Evolutionary conservation across 1,140 invertebrate genomes (phyloP).

Genomic region (Plectus sambesii): DNA sequence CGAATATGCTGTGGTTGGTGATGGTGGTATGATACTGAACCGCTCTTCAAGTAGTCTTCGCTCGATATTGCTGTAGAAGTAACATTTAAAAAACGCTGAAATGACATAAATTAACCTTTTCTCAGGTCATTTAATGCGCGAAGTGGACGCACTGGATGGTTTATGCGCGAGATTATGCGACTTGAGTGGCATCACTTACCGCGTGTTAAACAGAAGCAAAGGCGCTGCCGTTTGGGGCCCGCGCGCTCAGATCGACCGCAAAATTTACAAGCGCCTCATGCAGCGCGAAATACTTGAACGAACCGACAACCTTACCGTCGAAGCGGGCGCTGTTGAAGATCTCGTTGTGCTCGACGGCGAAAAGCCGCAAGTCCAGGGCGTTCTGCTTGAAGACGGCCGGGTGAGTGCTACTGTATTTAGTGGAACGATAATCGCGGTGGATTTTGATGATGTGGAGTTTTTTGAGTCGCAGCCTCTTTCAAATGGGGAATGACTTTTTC

Average conservation of each 20-base stretch:
- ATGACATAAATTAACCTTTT: too few relatives aligned
- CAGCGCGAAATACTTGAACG: slow-evolving; percentile 51
- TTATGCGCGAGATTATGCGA: slow-evolving; percentile 71
- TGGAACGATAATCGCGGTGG: slow-evolving; percentile 4
- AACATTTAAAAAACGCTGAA: too few relatives aligned
- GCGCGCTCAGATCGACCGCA: slow-evolving; percentile 76
- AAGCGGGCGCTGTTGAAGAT: slow-evolving; percentile 69
- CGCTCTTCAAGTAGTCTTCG: too few relatives aligned
- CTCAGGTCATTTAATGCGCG: too few relatives aligned
- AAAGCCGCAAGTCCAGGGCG: slow-evolving; percentile 49
- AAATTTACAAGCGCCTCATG: slow-evolving; percentile 67
- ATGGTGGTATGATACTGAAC: too few relatives aligned
- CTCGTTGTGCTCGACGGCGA: slow-evolving; percentile 54
- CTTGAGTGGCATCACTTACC: slow-evolving; percentile 52
- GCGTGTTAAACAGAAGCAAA: slow-evolving; percentile 62
- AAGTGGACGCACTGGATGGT: slow-evolving; percentile 83
- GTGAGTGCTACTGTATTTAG: slow-evolving; percentile 9
- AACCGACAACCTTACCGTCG: slow-evolving; percentile 60
- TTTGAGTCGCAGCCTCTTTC: too few relatives aligned
- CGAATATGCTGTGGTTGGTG: too few relatives aligned
- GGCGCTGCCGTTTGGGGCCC: slow-evolving; percentile 81
- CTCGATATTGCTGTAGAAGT: too few relatives aligned
- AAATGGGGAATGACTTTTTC: too few relatives aligned
- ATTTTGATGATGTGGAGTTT: too few relatives aligned
- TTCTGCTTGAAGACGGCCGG: slow-evolving; percentile 22